These are phyloP conservation scores for Hipposideros larvatus DNA, from an alignment of 2,797 vertebrate genomes.

Conservation along the genomic window DNA sequence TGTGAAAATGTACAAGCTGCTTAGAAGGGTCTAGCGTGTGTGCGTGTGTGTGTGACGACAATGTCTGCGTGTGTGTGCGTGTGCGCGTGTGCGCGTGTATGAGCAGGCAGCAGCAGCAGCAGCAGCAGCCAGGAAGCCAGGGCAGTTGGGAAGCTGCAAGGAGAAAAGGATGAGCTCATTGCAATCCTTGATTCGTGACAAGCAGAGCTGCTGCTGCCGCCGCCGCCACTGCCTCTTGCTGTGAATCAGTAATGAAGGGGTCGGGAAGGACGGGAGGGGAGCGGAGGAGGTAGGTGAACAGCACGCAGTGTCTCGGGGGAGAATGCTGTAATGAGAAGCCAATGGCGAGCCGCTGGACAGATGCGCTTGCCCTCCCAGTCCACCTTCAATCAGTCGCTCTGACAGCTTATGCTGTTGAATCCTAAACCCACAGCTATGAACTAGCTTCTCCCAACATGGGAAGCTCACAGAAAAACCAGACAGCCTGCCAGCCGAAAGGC, in stretches of 20 bases:
- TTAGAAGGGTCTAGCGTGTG: conserved; percentile 75
- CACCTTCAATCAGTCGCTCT: conserved; percentile 78
- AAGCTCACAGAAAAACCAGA: conserved; percentile 2
- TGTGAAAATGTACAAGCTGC: conserved; percentile 74
- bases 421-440: conserved; percentile 58
- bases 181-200: conserved; percentile 87
- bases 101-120: conserved; percentile 78
- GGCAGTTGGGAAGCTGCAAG: conserved; percentile 86
- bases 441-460: conserved; percentile 41
- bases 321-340: conserved; percentile 97
- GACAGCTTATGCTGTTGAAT: conserved; percentile 74
- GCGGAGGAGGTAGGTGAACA: conserved; percentile 89
- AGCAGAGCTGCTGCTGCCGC: conserved; percentile 78
- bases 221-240: conserved; percentile 84
- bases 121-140: conserved; percentile 84
- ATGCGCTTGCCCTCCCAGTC: conserved; percentile 84
- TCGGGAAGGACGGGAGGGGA: conserved; percentile 86
- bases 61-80: neutral
- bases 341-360: conserved; percentile 92
- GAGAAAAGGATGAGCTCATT: conserved; percentile 92
- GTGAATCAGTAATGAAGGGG: conserved; percentile 91
- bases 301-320: conserved; percentile 91
- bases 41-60: neutral
- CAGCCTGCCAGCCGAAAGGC: conserved; percentile 26
- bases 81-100: conserved; percentile 20